Evolutionary conservation across 2,113 vertebrate species (phyloP).

Genomic region (Chaetura pelagica): DNA sequence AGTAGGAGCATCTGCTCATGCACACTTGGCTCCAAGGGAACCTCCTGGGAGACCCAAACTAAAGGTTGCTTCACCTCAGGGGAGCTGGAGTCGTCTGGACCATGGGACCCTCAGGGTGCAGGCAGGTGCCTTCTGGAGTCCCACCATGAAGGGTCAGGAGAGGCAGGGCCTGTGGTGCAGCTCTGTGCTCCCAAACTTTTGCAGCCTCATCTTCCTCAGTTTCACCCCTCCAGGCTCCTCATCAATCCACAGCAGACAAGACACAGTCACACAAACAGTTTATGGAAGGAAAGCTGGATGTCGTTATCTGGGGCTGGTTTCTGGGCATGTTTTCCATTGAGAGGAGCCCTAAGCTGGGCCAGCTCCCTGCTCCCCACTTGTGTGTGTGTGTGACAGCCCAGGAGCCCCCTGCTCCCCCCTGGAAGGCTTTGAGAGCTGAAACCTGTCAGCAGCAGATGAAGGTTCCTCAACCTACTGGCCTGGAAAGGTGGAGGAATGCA

Average conservation of each 20-base stretch:
- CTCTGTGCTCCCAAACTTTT: neutral
- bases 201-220: neutral
- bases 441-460: neutral
- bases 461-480: neutral
- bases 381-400: neutral
- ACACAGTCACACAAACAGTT: slow-evolving; percentile 65
- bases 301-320: slow-evolving; percentile 65
- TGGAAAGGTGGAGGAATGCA: neutral
- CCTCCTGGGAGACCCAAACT: neutral
- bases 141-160: neutral
- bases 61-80: neutral
- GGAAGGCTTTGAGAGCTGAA: neutral
- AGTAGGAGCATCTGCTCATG: neutral
- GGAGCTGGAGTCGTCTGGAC: neutral
- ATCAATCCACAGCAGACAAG: slow-evolving; percentile 57
- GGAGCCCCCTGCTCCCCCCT: neutral
- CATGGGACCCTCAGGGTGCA: neutral
- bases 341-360: slow-evolving; percentile 47
- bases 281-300: slow-evolving; percentile 68
- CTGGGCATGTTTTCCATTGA: slow-evolving; percentile 62
- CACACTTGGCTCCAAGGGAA: neutral
- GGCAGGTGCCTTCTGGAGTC: neutral
- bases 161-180: neutral
- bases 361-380: slow-evolving; percentile 13
- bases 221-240: slow-evolving; percentile 59